Evolutionary conservation across 2,888 invertebrate genomes (phyloP).

Genomic region (Lasioglossum oenotherae): DNA sequence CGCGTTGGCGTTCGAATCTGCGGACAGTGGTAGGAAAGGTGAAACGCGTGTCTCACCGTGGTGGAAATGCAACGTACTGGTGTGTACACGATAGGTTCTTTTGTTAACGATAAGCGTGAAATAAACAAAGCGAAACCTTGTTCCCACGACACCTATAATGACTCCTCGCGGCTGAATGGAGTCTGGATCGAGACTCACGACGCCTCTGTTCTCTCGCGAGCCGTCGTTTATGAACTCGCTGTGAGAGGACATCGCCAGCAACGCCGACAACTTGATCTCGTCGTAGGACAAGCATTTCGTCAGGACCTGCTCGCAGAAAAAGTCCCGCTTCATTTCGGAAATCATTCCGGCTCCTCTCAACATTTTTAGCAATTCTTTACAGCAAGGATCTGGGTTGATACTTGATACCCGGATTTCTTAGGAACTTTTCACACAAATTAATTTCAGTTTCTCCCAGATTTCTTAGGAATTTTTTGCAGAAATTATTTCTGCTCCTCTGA

Average conservation of each 20-base stretch:
- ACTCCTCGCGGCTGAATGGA: constrained; percentile 85
- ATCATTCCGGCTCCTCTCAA: too few species aligned
- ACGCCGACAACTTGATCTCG: constrained; percentile 87
- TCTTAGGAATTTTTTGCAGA: not conserved
- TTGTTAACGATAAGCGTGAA: constrained; percentile 27
- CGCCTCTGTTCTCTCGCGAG: constrained; percentile 85
- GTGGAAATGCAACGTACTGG: not conserved
- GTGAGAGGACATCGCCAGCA: constrained; percentile 87
- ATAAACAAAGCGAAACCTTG: constrained; percentile 72
- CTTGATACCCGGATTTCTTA: not conserved
- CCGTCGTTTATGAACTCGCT: constrained; percentile 88
- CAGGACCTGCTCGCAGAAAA: constrained; percentile 77
- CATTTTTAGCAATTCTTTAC: too few species aligned
- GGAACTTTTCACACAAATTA: not conserved
- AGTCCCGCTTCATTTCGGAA: not conserved
- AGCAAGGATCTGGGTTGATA: too few species aligned
- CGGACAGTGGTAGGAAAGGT: not conserved
- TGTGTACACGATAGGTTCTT: not conserved
- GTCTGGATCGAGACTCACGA: constrained; percentile 83
- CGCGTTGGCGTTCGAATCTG: constrained; percentile 85
- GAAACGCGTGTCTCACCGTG: not conserved
- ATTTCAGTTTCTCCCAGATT: not conserved
- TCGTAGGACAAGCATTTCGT: constrained; percentile 88
- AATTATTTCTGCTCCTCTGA: not conserved
- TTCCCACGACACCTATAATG: constrained; percentile 84